phyloP scores from a whole-genome alignment of 2,797 vertebrate species.

The Diplodus puntazzo region DNA sequence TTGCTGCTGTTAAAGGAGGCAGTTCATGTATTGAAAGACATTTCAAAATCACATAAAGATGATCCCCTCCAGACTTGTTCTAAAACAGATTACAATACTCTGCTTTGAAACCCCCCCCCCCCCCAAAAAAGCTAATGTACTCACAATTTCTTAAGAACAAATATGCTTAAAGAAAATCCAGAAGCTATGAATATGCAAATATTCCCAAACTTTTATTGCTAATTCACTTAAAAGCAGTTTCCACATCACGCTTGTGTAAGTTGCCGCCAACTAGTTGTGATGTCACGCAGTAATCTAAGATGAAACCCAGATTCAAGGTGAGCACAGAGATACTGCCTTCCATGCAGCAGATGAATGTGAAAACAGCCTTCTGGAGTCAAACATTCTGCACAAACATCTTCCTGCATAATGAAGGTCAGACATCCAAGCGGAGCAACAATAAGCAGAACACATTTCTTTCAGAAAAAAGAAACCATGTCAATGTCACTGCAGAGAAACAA shows the following conservation, averaged over 20 bases:
- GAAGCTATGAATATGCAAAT: too few relatives aligned
- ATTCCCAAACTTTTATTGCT: not conserved
- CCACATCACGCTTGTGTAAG: not conserved
- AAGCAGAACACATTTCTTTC: not conserved
- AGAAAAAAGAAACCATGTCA: not conserved
- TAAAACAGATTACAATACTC: not conserved
- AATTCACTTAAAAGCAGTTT: too few relatives aligned
- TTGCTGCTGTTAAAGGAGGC: too few relatives aligned
- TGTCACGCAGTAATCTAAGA: not conserved
- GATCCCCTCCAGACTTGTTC: too few relatives aligned
- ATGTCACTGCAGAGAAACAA: not conserved
- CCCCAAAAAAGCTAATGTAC: too few relatives aligned
- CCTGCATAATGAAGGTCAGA: slow-evolving; percentile 1
- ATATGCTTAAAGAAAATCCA: too few relatives aligned
- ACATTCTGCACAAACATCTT: not conserved
- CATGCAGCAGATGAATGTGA: not conserved
- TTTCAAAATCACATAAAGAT: not conserved
- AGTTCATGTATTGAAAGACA: not conserved
- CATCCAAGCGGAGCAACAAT: not conserved
- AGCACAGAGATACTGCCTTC: not conserved
- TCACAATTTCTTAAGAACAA: too few relatives aligned
- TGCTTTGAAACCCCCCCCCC: too few relatives aligned
- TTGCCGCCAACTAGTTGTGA: not conserved
- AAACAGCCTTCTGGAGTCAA: not conserved
- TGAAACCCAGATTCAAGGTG: not conserved